phyloP scores from a whole-genome alignment of 2,797 vertebrate genomes.

The Propithecus perrieri region DNA sequence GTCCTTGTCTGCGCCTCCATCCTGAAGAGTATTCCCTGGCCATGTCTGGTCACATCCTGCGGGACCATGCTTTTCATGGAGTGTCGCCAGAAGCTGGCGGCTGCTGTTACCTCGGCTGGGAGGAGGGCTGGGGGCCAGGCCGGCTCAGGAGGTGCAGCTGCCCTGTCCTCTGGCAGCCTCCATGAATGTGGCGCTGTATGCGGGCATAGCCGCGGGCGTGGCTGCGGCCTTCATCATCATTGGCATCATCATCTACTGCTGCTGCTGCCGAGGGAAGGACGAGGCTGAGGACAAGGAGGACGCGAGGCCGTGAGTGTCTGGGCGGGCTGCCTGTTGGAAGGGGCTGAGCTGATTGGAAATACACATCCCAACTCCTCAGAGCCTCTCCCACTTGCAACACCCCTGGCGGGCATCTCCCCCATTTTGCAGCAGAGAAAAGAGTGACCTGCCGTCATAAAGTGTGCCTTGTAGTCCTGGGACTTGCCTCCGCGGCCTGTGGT shows the following conservation, averaged over 20 bases:
- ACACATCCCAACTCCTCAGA: accelerated
- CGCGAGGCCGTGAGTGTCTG: slow-evolving; percentile 86
- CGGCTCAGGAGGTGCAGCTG: background rate
- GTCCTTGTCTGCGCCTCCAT: background rate
- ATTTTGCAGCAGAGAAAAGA: background rate
- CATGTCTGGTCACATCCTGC: background rate
- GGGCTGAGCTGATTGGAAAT: accelerated
- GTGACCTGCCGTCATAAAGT: background rate
- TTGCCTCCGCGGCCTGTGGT: accelerated
- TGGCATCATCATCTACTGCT: slow-evolving; percentile 89
- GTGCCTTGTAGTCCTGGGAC: background rate
- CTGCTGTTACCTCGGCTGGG: background rate
- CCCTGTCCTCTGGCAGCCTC: slow-evolving; percentile 84
- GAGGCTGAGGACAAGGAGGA: slow-evolving; percentile 77
- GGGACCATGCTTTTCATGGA: accelerated
- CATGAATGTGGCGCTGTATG: slow-evolving; percentile 90
- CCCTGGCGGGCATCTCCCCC: background rate
- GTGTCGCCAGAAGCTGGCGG: background rate
- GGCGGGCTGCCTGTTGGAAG: background rate
- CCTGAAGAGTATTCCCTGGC: background rate
- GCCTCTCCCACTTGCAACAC: background rate
- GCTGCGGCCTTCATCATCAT: slow-evolving; percentile 86
- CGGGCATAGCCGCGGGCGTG: slow-evolving; percentile 87
- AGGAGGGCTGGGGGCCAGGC: no score
- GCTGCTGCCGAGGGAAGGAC: slow-evolving; percentile 83